Percentiles rank a stretch among this genome's conserved stretches.
These are phyloP conservation scores for Chanos chanos DNA, from an alignment of 2,797 vertebrate genomes.

Conservation along the genomic window DNA sequence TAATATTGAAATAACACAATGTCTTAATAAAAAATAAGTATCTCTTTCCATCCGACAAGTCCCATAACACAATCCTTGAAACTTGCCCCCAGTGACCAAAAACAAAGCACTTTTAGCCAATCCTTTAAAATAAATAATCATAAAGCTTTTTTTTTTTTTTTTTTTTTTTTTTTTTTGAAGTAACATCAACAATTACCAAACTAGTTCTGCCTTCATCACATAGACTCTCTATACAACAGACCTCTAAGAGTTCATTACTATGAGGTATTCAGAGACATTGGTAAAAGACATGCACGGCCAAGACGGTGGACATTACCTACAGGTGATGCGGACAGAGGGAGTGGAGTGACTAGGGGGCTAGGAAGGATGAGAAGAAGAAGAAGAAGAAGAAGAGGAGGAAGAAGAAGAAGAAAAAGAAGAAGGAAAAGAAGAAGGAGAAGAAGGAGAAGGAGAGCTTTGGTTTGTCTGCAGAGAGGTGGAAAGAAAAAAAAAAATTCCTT, in stretches of 20 bases:
- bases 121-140: constrained; percentile 91
- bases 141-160: constrained; percentile 75
- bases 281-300: constrained; percentile 92
- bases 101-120: constrained; percentile 79
- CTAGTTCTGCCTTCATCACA: constrained; percentile 90
- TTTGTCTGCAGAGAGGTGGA: constrained; percentile 87
- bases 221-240: constrained; percentile 95
- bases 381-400: constrained; percentile 49
- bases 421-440: constrained; percentile 54
- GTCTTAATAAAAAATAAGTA: constrained; percentile 78
- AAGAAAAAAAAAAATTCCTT: constrained; percentile 83
- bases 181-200: constrained; percentile 91
- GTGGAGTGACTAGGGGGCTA: constrained; percentile 60
- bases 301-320: constrained; percentile 71
- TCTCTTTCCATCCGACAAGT: constrained; percentile 75
- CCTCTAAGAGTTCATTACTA: constrained; percentile 95
- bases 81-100: constrained; percentile 78
- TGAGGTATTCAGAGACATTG: constrained; percentile 99
- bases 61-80: constrained; percentile 80
- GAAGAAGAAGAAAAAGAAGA: too few relatives aligned
- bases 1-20: constrained; percentile 78
- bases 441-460: constrained; percentile 82
- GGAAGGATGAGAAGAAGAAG: constrained; percentile 56
- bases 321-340: constrained; percentile 53
- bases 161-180: constrained; percentile 73